Conservation (phyloP, 2,888 invertebrate genomes). For the Scaptomyza cyrtandrae region DNA sequence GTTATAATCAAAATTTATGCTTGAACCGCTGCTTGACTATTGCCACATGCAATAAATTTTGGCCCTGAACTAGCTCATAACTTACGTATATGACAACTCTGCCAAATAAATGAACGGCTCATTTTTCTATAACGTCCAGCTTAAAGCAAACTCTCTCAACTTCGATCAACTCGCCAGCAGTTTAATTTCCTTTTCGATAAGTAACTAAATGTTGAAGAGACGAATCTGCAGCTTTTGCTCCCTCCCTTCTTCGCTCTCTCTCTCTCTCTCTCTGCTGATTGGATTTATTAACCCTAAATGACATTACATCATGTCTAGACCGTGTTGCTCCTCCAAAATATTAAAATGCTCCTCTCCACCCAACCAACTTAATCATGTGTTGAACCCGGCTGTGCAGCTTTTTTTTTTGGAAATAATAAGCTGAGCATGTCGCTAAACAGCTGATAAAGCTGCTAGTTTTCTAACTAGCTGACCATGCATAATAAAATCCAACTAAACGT, state of each 20-base stretch:
- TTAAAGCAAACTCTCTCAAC: background rate
- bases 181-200: slow-evolving; percentile 69
- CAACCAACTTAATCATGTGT: slow-evolving; percentile 29
- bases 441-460: slow-evolving; percentile 4
- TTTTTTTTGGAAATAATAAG: slow-evolving; percentile 14
- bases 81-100: slow-evolving; percentile 69
- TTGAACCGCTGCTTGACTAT: slow-evolving; percentile 57
- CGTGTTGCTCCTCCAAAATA: slow-evolving; percentile 13
- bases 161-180: slow-evolving; percentile 55
- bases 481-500: slow-evolving; percentile 1
- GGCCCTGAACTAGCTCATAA: slow-evolving; percentile 52
- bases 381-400: slow-evolving; percentile 15
- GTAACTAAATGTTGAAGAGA: slow-evolving; percentile 25
- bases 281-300: slow-evolving; percentile 70
- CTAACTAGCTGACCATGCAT: slow-evolving; percentile 17
- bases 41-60: slow-evolving; percentile 71
- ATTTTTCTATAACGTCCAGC: slow-evolving; percentile 55
- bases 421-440: slow-evolving; percentile 30
- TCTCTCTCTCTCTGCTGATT: slow-evolving; percentile 52
- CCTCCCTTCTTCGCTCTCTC: too few species aligned
- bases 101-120: slow-evolving; percentile 70
- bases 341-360: slow-evolving; percentile 2
- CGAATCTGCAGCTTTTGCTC: slow-evolving; percentile 8
- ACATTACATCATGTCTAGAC: slow-evolving; percentile 75
- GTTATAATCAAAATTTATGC: slow-evolving; percentile 75